Evolutionary conservation across 2,888 invertebrate species (phyloP).

Genomic region (Escarpia spicata): DNA sequence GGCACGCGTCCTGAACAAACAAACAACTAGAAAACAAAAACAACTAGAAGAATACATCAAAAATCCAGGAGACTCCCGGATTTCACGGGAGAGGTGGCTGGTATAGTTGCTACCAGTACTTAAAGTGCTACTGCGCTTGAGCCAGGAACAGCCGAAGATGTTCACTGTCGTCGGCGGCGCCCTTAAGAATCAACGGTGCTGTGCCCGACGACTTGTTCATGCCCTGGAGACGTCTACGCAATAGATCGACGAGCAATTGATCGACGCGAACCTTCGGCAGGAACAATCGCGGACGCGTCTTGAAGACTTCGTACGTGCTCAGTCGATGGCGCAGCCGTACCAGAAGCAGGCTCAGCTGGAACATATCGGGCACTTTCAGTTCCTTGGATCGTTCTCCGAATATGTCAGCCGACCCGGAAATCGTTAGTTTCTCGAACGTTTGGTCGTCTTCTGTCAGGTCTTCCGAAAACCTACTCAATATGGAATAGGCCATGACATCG

Average conservation of each 20-base stretch:
- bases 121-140: background rate
- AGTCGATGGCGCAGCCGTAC: conserved; percentile 3
- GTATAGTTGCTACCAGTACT: background rate
- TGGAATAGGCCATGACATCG: background rate
- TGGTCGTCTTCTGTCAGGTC: background rate
- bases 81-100: no score
- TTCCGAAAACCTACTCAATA: background rate
- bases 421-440: background rate
- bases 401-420: background rate
- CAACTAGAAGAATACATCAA: no score
- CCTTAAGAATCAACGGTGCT: background rate
- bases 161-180: background rate
- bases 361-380: background rate
- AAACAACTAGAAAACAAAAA: no score
- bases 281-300: background rate
- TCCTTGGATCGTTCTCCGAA: background rate
- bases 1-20: no score
- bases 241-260: background rate
- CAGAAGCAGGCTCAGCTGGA: background rate
- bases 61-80: no score
- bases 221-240: background rate
- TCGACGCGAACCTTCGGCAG: background rate
- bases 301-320: background rate
- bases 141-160: background rate
- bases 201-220: background rate